Evolutionary conservation across 2,113 vertebrate genomes (phyloP).

Genomic region (Motacilla alba): DNA sequence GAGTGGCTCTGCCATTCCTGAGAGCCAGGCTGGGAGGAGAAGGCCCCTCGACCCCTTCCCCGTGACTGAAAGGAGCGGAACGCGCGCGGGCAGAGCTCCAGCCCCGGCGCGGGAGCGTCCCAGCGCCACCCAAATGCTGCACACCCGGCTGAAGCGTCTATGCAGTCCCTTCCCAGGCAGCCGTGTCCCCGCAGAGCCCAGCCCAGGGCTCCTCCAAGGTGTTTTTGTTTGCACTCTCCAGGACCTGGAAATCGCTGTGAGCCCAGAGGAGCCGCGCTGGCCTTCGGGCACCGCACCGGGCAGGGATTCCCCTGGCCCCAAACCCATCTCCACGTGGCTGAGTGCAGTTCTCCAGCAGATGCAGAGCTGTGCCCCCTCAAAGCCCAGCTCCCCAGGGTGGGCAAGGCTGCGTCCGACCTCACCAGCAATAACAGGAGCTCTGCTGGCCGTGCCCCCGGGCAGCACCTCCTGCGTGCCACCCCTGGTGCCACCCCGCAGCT

Average conservation of each 20-base stretch:
- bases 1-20: not conserved
- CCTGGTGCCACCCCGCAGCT: not conserved
- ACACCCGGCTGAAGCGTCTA: slow-evolving; percentile 11
- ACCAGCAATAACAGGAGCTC: slow-evolving; percentile 61
- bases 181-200: not conserved
- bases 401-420: slow-evolving; percentile 1
- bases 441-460: not conserved
- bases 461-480: not conserved
- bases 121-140: slow-evolving; percentile 21
- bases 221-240: slow-evolving; percentile 50
- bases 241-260: slow-evolving; percentile 51
- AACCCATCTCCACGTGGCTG: not conserved
- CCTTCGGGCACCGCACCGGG: not conserved
- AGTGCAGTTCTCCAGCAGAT: not conserved
- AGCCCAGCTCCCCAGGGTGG: not conserved
- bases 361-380: not conserved
- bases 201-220: not conserved
- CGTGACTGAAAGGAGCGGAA: not conserved
- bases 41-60: not conserved
- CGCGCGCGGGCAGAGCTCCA: not conserved
- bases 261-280: not conserved
- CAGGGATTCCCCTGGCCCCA: not conserved
- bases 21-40: not conserved
- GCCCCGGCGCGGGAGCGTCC: not conserved
- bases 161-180: slow-evolving; percentile 35